Base-by-base conservation (phyloP, 2,113 vertebrate genomes). In the Apteryx mantelli region DNA sequence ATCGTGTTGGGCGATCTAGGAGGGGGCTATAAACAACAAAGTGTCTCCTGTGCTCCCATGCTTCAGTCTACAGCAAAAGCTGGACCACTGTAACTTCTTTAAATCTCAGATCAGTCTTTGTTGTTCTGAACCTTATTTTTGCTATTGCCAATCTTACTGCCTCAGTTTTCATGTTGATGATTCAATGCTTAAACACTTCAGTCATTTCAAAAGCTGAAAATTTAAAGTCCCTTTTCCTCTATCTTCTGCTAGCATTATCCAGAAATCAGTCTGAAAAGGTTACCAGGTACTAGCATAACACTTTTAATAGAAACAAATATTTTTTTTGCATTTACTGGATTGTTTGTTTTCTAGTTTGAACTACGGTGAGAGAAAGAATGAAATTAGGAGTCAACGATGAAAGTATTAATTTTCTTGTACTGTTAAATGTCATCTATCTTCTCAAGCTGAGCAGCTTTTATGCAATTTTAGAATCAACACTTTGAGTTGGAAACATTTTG, bases 401-500 rank as follows among this genome's bases (percentile, higher is more conserved):
- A 91, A 86, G 19, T 74, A 44, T 24, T 40, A 55, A 13, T 52
- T 55, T 60, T 91, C 28, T 52, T 71, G 19, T 58, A 42, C 15
- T 1, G 34, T 15, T n/a, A 50, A 15, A 34, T 71, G 0, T 68
- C 73, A 34, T 81, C 17, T 56, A n/a, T 48, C 17, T 69, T 21
- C 53, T 81, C 64, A 69, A 84, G 11, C 52, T 63, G 76, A 78
- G 40, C 55, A 90, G 13, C 28, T 73, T 60, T 42, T 16, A 14
- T 44, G 34, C 32, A 10, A n/a, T 82, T 80, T 34, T 91, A 95
- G 95, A 89, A 81, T 50, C 70, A 76, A 70, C 55, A 60, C 82
- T 77, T 84, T 77, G 48, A 90, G 42, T 75, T 95, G 52, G 77
- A 91, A 95, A 86, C 21, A 93, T 73, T 82, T 89, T 81, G 48